Evolutionary conservation across 1,140 invertebrate genomes (phyloP).

Genomic region (Dreissena polymorpha): DNA sequence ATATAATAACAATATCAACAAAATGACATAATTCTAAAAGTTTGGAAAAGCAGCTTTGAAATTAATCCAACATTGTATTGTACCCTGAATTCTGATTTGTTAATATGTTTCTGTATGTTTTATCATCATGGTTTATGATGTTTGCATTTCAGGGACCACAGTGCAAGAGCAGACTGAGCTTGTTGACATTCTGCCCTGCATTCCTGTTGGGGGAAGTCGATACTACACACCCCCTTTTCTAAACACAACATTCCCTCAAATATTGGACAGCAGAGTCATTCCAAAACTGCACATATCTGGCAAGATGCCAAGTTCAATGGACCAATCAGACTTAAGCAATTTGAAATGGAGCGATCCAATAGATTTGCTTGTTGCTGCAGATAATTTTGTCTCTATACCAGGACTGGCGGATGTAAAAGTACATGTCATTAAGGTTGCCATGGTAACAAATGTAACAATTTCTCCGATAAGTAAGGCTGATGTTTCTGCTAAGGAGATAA

Average conservation of each 20-base stretch:
- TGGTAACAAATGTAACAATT: slow-evolving; percentile 83
- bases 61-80: no score
- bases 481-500: slow-evolving; percentile 86
- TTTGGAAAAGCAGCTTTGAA: no score
- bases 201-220: slow-evolving; percentile 65
- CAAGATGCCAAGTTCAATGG: not conserved
- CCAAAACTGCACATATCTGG: slow-evolving; percentile 69
- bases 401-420: slow-evolving; percentile 87
- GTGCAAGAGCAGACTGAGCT: slow-evolving; percentile 78
- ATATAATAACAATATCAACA: no score
- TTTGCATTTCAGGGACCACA: slow-evolving; percentile 61
- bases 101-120: no score
- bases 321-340: slow-evolving; percentile 37
- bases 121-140: no score
- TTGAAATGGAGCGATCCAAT: slow-evolving; percentile 79
- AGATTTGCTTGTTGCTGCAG: slow-evolving; percentile 74
- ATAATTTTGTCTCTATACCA: slow-evolving; percentile 84
- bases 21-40: no score
- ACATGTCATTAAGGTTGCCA: slow-evolving; percentile 81
- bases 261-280: slow-evolving; percentile 52
- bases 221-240: slow-evolving; percentile 78
- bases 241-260: slow-evolving; percentile 63
- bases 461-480: slow-evolving; percentile 85
- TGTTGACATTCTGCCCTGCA: slow-evolving; percentile 70
- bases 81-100: not conserved